phyloP scores from a whole-genome alignment of 2,113 vertebrate species.

The Mesitornis unicolor region DNA sequence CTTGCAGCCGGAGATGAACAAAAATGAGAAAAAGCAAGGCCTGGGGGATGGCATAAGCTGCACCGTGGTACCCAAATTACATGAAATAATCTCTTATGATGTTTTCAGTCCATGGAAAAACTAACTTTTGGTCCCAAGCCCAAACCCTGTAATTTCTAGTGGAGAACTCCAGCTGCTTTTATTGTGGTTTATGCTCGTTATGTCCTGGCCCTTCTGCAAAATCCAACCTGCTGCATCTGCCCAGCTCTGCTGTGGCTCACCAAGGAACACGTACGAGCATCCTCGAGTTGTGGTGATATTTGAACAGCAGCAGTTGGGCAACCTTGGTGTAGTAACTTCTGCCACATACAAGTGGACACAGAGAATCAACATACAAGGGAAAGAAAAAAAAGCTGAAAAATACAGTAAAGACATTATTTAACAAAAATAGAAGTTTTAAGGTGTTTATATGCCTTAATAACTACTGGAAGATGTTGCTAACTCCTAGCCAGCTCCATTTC shows the following conservation, averaged over 20 bases:
- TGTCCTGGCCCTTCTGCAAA: background rate
- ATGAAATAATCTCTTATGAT: background rate
- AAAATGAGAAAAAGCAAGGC: background rate
- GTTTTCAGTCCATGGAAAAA: background rate
- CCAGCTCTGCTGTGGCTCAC: background rate
- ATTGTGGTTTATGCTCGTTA: background rate
- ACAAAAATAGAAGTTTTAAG: background rate
- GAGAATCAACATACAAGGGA: fast-evolving
- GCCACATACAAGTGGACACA: background rate
- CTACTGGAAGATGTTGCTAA: background rate
- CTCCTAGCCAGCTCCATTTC: background rate
- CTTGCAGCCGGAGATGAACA: background rate
- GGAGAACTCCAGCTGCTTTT: background rate
- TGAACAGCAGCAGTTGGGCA: background rate
- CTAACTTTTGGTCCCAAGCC: background rate
- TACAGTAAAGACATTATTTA: fast-evolving
- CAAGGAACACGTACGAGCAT: background rate
- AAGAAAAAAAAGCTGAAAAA: background rate
- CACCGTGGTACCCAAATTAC: background rate
- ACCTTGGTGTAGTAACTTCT: background rate
- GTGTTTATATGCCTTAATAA: background rate
- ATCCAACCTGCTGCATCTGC: fast-evolving
- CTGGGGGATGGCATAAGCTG: background rate
- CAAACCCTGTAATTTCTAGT: background rate
- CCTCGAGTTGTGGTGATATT: background rate